Evolutionary conservation across 23 tunicate genomes (phyloP), one percentile per base, ranked within the genome.

Genomic region (Trididemnum clinides): DNA sequence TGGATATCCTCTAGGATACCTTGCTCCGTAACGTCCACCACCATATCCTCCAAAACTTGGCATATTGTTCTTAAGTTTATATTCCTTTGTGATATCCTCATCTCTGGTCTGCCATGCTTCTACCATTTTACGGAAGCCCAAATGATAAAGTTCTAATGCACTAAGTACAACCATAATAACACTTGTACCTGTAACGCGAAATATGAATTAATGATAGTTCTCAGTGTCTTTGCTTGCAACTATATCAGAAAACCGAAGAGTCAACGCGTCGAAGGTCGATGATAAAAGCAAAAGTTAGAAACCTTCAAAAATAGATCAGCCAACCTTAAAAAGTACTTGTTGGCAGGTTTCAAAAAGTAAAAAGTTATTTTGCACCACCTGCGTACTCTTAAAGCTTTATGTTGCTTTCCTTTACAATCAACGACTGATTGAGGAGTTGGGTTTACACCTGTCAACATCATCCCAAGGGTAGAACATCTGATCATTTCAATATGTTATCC

Each of bases 1-100:
- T 19, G 98, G 98, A 72, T 94, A 94, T 33, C 98, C 98, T 33
- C 98, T 78, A 15, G 88, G 87, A 39, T 94, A 94, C 23, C 98
- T 92, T 10, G 62, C 73, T 1, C 84, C 80, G 57, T 73, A 73
- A 73, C 25, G 80, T 18, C 80, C 80, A 2, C 80, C 80, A 4
- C 57, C 80, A 34, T 70, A 33, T 32, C 72, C 33, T 28, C 94
- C 88, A 33, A 94, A 94, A 32, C 82, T 87, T 18, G 98, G 98
- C 86, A 80, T 85, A 88, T 85, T 89, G 64, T 69, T 83, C 30
- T 62, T 65, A n/a, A 86, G 54, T 50, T 87, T 96, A 88, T 96
- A 90, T 51, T 86, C 92, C 66, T 97, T 92, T 0, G 99, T 89
- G 80, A 97, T 97, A 72, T 97, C 99, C 69, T 92, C 81, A 27